These are phyloP conservation scores for Charanyca ferruginea DNA, from an alignment of 2,888 invertebrate genomes.

Conservation along the genomic window DNA sequence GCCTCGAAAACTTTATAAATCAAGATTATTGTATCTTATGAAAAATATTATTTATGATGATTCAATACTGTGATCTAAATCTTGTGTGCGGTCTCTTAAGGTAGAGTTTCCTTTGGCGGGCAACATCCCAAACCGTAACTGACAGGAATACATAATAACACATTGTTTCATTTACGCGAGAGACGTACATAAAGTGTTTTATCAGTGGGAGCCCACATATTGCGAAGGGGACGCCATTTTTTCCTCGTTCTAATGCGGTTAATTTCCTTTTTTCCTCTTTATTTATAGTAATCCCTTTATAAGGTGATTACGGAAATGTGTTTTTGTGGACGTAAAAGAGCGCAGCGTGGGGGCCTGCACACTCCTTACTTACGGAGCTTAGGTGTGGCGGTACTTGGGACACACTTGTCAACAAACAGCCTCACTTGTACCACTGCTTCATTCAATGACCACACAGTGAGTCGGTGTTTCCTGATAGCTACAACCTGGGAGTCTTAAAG, in stretches of 20 bases:
- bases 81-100: slow-evolving; percentile 42
- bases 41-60: slow-evolving; percentile 46
- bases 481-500: too few species aligned
- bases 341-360: slow-evolving; percentile 85
- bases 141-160: slow-evolving; percentile 83
- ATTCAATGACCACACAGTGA: slow-evolving; percentile 19
- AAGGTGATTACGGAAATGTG: slow-evolving; percentile 91
- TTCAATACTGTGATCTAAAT: slow-evolving; percentile 31
- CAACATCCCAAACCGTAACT: slow-evolving; percentile 61
- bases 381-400: slow-evolving; percentile 58
- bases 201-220: slow-evolving; percentile 90
- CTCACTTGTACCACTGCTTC: slow-evolving; percentile 5
- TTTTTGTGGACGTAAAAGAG: slow-evolving; percentile 90
- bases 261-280: slow-evolving; percentile 91
- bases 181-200: slow-evolving; percentile 88
- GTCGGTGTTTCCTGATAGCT: too few species aligned
- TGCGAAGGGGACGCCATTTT: slow-evolving; percentile 88
- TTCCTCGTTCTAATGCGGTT: slow-evolving; percentile 89
- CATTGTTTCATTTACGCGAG: slow-evolving; percentile 89
- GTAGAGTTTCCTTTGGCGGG: slow-evolving; percentile 63
- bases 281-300: slow-evolving; percentile 92
- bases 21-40: slow-evolving; percentile 58
- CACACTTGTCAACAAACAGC: slow-evolving; percentile 35
- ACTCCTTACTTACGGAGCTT: slow-evolving; percentile 73
- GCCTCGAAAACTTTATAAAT: slow-evolving; percentile 60